Evolutionary conservation across 1,140 invertebrate species (phyloP).

Genomic region (Hesperophylax magnus): DNA sequence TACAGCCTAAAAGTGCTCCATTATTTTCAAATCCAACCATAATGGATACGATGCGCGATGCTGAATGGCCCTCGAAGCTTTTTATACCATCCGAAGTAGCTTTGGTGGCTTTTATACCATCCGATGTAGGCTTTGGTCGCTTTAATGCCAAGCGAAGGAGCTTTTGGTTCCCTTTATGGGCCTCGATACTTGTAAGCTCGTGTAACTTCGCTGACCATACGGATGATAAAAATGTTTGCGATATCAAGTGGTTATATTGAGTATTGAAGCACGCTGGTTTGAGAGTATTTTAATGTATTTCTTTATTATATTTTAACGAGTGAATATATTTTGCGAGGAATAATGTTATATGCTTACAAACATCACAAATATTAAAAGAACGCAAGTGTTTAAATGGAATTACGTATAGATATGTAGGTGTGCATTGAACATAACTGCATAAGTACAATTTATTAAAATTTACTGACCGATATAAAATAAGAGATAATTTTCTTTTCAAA

Average conservation of each 20-base stretch:
- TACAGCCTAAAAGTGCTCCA: conserved; percentile 50
- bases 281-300: background rate
- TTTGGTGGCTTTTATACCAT: background rate
- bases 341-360: no score
- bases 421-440: no score
- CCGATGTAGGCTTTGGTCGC: background rate
- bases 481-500: no score
- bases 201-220: background rate
- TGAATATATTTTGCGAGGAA: no score
- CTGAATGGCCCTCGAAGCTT: conserved; percentile 9
- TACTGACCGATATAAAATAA: no score
- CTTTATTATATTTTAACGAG: no score
- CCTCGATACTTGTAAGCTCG: conserved; percentile 16
- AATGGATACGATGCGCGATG: conserved; percentile 6
- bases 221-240: conserved; percentile 24
- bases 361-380: no score
- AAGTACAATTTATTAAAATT: no score
- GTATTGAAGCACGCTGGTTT: background rate
- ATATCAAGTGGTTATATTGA: conserved; percentile 13
- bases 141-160: conserved; percentile 21
- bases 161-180: conserved; percentile 9
- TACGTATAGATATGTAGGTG: no score
- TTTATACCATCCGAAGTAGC: conserved; percentile 10
- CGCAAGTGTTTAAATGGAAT: no score
- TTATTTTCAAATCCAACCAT: conserved; percentile 54